Evolutionary conservation across 1,140 invertebrate genomes (phyloP).

Genomic region (Scylla paramamosain): DNA sequence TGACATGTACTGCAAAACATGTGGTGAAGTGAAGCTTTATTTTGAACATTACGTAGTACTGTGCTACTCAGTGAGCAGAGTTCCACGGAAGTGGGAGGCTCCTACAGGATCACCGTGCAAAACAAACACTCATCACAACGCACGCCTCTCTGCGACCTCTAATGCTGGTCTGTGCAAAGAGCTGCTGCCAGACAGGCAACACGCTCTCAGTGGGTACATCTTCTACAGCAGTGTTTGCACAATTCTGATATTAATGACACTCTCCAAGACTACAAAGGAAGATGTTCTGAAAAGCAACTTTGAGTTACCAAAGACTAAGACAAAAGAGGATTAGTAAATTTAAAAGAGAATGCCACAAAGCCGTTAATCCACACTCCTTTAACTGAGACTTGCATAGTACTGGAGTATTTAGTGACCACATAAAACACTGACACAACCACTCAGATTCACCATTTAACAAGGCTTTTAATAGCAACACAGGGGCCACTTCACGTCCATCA

Average conservation of each 20-base stretch:
- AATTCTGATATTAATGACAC: neutral
- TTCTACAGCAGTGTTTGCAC: too few species aligned
- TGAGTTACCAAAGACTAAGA: neutral
- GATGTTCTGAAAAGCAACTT: neutral
- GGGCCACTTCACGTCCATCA: neutral
- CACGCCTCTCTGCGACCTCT: too few species aligned
- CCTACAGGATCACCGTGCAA: too few species aligned
- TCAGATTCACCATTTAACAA: conserved; percentile 34
- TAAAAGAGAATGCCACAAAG: neutral
- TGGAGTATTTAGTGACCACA: neutral
- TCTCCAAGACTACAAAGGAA: neutral
- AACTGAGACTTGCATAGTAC: conserved; percentile 12
- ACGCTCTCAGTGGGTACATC: too few species aligned
- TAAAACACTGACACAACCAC: conserved; percentile 14
- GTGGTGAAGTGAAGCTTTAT: too few species aligned
- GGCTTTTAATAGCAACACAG: neutral
- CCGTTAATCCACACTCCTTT: neutral
- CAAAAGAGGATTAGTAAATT: neutral
- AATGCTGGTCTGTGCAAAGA: too few species aligned
- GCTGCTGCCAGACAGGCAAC: too few species aligned
- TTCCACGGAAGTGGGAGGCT: too few species aligned
- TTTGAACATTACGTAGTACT: too few species aligned
- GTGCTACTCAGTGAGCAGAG: too few species aligned
- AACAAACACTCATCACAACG: too few species aligned
- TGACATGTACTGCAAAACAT: too few species aligned